Conservation (phyloP, 2,797 vertebrate genomes). For the Helicolenus hilgendorfi region DNA sequence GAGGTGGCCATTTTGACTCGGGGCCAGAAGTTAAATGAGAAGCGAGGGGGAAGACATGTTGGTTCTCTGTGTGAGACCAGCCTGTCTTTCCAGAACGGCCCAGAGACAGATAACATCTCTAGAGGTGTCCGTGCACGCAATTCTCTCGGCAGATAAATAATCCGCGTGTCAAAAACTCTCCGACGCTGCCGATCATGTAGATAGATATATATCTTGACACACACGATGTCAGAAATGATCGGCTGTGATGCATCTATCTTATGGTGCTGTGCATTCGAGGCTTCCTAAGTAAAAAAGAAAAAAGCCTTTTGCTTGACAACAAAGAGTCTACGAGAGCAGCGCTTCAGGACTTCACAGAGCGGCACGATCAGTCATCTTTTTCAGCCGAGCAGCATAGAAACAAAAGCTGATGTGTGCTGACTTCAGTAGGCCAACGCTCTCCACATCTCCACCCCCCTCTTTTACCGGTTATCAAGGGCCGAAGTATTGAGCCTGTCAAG, state of each 20-base stretch:
- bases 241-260: neutral
- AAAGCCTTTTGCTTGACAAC: constrained; percentile 20
- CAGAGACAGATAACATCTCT: constrained; percentile 25
- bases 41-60: constrained; percentile 73
- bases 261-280: neutral
- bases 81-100: constrained; percentile 52
- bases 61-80: constrained; percentile 69
- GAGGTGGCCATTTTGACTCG: constrained; percentile 78
- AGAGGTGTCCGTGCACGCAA: neutral
- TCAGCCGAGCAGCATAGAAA: constrained; percentile 20
- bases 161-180: neutral
- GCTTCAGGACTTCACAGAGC: constrained; percentile 47
- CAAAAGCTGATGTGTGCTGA: constrained; percentile 44
- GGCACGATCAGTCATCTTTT: constrained; percentile 38
- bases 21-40: constrained; percentile 80
- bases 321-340: constrained; percentile 40
- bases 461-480: constrained; percentile 49
- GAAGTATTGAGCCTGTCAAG: constrained; percentile 61
- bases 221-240: constrained; percentile 26
- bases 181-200: neutral
- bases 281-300: constrained; percentile 17
- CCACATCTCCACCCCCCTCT: constrained; percentile 5
- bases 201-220: constrained; percentile 29
- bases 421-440: constrained; percentile 34
- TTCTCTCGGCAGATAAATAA: constrained; percentile 37